Evolutionary conservation across 2,113 vertebrate genomes (phyloP).

Genomic region (Odobenus rosmarus): DNA sequence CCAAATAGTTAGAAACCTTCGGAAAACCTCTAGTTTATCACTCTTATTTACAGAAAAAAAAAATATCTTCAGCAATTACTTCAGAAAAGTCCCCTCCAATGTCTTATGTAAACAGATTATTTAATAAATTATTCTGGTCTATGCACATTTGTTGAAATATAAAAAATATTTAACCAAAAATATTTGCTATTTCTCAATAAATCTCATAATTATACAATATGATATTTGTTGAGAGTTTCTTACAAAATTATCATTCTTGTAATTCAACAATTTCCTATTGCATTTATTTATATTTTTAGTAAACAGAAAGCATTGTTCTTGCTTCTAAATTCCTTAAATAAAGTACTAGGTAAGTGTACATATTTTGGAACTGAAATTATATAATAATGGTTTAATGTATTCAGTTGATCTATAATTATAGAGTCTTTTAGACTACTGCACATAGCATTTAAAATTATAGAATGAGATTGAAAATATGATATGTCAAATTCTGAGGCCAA

Average conservation of each 20-base stretch:
- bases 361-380: neutral
- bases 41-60: neutral
- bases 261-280: neutral
- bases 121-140: neutral
- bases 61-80: neutral
- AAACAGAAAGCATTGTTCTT: neutral
- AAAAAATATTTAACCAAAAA: neutral
- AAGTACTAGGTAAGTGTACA: neutral
- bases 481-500: neutral
- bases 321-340: neutral
- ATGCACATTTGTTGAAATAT: neutral
- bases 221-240: neutral
- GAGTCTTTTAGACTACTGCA: neutral
- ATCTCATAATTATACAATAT: neutral
- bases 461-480: neutral
- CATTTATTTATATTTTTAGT: neutral
- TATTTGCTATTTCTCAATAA: neutral
- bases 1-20: neutral
- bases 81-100: neutral
- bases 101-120: conserved; percentile 24
- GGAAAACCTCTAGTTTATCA: neutral
- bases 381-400: neutral
- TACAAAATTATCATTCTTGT: neutral
- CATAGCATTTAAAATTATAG: neutral
- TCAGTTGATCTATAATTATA: neutral